These are phyloP conservation scores for Latrodectus geometricus DNA, from an alignment of 1,140 invertebrate species.

Conservation along the genomic window DNA sequence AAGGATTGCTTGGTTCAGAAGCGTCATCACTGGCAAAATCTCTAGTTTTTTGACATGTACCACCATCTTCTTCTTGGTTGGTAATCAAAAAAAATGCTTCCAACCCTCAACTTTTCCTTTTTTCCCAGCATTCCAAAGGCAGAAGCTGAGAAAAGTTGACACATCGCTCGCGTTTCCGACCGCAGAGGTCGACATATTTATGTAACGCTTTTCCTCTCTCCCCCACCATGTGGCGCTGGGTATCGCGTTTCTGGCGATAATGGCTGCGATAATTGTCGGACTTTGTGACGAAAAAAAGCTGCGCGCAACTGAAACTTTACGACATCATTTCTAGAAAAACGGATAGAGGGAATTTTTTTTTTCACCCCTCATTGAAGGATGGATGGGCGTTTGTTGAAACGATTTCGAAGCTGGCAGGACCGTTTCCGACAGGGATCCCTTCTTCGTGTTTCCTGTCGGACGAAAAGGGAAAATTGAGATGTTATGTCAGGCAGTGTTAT, in stretches of 20 bases:
- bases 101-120: no score
- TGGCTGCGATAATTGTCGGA: constrained; percentile 43
- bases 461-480: constrained; percentile 21
- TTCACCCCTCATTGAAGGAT: background rate
- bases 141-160: constrained; percentile 20
- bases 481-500: constrained; percentile 28
- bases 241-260: constrained; percentile 25
- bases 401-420: constrained; percentile 3
- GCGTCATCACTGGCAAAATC: no score
- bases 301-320: background rate
- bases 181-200: constrained; percentile 32
- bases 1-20: no score
- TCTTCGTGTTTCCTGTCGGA: constrained; percentile 27
- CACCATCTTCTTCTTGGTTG: no score
- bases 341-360: background rate
- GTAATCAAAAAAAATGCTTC: no score
- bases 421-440: constrained; percentile 9
- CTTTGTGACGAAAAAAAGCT: background rate
- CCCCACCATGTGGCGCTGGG: constrained; percentile 34
- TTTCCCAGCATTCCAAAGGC: no score
- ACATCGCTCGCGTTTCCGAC: constrained; percentile 26
- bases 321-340: background rate
- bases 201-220: background rate
- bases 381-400: constrained; percentile 1
- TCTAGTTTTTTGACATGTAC: no score